These are phyloP conservation scores for Valencia hispanica DNA, from an alignment of 2,797 vertebrate genomes.

Conservation along the genomic window DNA sequence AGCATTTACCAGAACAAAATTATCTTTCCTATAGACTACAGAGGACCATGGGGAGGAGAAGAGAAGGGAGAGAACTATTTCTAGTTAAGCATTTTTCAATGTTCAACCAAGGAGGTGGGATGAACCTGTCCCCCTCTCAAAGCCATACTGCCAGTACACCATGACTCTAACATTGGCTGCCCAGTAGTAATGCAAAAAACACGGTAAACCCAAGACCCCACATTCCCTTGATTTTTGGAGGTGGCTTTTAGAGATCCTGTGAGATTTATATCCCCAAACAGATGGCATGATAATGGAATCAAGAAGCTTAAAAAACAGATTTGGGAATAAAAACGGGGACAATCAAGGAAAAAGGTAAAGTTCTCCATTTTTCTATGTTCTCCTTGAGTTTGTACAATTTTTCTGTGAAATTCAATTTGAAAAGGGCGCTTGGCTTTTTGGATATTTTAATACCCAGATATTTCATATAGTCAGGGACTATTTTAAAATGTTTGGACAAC, in stretches of 20 bases:
- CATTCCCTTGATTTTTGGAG: background rate
- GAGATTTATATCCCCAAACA: background rate
- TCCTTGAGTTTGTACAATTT: background rate
- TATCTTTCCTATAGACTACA: background rate
- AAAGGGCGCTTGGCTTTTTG: background rate
- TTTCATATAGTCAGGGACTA: no score
- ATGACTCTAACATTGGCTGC: background rate
- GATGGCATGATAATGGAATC: background rate
- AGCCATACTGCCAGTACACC: no score
- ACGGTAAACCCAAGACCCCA: background rate
- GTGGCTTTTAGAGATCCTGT: background rate
- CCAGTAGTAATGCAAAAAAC: background rate
- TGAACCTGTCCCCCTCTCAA: no score
- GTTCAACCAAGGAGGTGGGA: background rate
- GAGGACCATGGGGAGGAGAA: background rate
- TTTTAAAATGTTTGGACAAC: no score
- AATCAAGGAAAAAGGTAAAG: background rate
- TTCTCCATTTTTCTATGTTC: conserved; percentile 2
- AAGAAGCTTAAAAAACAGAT: background rate
- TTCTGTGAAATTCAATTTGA: background rate
- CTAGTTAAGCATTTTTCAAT: background rate
- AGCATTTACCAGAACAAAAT: background rate
- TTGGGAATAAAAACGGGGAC: no score
- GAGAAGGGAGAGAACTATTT: background rate
- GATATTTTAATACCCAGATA: no score